Conservation (phyloP, 2,797 vertebrate genomes). For the Premnoplex brunnescens region DNA sequence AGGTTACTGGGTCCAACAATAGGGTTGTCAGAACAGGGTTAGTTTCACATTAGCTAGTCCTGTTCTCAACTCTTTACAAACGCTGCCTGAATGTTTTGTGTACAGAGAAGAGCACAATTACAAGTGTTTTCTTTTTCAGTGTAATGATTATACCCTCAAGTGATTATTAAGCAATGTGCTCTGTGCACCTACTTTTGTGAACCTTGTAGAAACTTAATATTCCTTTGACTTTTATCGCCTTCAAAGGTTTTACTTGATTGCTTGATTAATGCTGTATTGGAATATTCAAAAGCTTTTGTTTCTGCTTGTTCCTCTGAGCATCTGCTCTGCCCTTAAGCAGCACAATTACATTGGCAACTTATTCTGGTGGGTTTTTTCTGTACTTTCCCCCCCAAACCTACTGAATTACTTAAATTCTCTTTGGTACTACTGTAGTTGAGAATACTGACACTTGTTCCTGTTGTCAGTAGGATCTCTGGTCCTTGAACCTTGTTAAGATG, state of each 20-base stretch:
- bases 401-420: background rate
- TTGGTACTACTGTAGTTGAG: background rate
- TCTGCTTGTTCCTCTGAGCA: background rate
- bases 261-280: background rate
- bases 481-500: background rate
- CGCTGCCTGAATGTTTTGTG: background rate
- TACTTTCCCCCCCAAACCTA: too few relatives aligned
- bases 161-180: background rate
- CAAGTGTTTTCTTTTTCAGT: background rate
- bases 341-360: background rate
- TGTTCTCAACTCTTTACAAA: background rate
- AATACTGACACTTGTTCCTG: background rate
- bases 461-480: background rate
- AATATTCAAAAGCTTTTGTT: background rate
- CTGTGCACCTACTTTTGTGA: background rate
- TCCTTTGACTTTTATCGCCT: background rate
- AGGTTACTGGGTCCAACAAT: background rate
- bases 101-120: background rate
- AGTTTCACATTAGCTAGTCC: background rate
- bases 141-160: background rate
- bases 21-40: background rate
- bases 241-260: background rate
- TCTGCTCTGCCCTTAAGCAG: background rate
- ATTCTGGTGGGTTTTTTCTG: background rate
- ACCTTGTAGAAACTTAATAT: background rate